Base-by-base conservation (phyloP, 2,888 invertebrate genomes). In the Harpalus rubripes region DNA sequence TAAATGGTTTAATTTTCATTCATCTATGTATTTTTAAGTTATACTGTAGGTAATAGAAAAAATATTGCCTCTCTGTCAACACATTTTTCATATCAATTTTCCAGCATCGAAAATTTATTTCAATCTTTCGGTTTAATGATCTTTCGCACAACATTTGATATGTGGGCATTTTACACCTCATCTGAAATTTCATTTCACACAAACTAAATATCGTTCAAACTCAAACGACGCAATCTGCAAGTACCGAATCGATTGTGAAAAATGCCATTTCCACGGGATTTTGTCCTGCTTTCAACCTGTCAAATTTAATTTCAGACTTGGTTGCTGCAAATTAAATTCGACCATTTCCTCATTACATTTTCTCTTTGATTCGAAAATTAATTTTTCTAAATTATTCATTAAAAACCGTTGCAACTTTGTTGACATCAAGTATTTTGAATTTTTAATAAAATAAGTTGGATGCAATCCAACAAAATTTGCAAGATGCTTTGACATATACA, bases 211-310 rank as follows among this genome's bases (percentile, higher is more conserved):
- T 18, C 3, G n/a, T 8, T 68, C 68, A 39, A 68, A 68, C 26
- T 68, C 68, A 39, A 68, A 68, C 68, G 32, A 32, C 68, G 68
- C 32, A 68, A 68, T 68, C 68, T 12, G 68, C 5, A 32, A 63
- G 41, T 68, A 26, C 26, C 39, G 32, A 68, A 68, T 68, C 68
- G 68, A 68, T 68, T n/a, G 68, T 68, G 39, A 68, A 68, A 68
- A 68, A 7, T 65, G 39, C 26, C 68, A 68, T 68, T 68, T 68
- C 8, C 10, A 68, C 7, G 7, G 12, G 15, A 68, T 68, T 68
- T 39, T 5, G 15, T 18, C 1, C 7, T 68, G 68, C 12, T 68
- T 68, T 7, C 22, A 12, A 26, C 8, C 39, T 68, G 39, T 68
- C 68, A n/a, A 32, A 68, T 68, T 68, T 15, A 32, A 68, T 68